These are phyloP conservation scores for Ariolimax columbianus DNA, from an alignment of 2,888 invertebrate species.

Conservation along the genomic window DNA sequence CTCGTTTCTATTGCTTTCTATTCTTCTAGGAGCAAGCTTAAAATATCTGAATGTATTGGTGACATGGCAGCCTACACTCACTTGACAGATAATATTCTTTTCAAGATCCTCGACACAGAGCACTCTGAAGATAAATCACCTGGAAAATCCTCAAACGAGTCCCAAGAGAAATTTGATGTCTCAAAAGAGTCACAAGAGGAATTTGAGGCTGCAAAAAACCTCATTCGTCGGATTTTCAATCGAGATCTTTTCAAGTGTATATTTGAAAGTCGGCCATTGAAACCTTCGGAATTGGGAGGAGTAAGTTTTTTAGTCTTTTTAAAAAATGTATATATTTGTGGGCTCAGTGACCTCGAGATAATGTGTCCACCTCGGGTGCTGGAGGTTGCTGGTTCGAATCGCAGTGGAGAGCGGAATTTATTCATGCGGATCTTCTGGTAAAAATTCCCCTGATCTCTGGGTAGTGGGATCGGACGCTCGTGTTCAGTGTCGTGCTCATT, in stretches of 20 bases:
- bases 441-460: too few species aligned
- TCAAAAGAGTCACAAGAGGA: slow-evolving; percentile 41
- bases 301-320: slow-evolving; percentile 16
- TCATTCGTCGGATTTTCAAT: slow-evolving; percentile 54
- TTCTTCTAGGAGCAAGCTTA: slow-evolving; percentile 18
- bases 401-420: too few species aligned
- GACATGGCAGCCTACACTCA: slow-evolving; percentile 64
- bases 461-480: too few species aligned
- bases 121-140: slow-evolving; percentile 13
- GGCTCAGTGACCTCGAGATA: too few species aligned
- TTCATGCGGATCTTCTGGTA: too few species aligned
- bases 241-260: slow-evolving; percentile 56
- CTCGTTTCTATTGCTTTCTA: not conserved
- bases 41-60: slow-evolving; percentile 58
- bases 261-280: slow-evolving; percentile 22
- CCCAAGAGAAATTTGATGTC: slow-evolving; percentile 39
- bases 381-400: too few species aligned
- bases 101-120: slow-evolving; percentile 50
- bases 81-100: slow-evolving; percentile 60
- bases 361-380: too few species aligned
- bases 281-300: not conserved
- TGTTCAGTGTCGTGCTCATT: too few species aligned
- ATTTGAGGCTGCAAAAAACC: slow-evolving; percentile 52
- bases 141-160: not conserved
- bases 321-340: too few species aligned